Conservation (phyloP, 2,888 invertebrate species). For the Tiphia femorata region DNA sequence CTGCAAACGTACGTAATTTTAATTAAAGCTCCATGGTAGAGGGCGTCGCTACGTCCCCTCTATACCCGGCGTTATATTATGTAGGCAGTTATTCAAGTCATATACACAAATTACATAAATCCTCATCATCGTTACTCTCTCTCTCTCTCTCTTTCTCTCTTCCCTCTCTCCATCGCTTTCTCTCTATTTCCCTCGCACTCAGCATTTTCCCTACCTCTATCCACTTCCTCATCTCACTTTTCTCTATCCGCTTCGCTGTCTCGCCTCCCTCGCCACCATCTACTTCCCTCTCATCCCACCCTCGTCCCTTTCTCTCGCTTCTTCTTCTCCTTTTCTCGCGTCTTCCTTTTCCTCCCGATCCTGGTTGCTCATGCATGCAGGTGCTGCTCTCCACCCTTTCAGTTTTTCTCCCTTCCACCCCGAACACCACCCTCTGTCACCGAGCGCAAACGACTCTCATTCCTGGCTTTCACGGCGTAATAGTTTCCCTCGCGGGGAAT, state of each 20-base stretch:
- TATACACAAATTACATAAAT: constrained; percentile 64
- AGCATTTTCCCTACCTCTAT: neutral
- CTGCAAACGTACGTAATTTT: constrained; percentile 66
- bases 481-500: constrained; percentile 38
- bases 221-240: neutral
- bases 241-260: neutral
- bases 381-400: no score
- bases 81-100: constrained; percentile 63
- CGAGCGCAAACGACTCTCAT: constrained; percentile 25
- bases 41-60: constrained; percentile 48
- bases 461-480: constrained; percentile 42
- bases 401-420: neutral
- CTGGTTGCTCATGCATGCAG: no score
- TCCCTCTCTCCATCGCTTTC: constrained; percentile 28
- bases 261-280: constrained; percentile 15
- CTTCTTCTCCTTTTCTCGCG: constrained; percentile 1
- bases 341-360: no score
- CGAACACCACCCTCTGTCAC: constrained; percentile 4
- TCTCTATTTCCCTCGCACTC: constrained; percentile 12
- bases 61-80: constrained; percentile 54
- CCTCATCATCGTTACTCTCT: constrained; percentile 41
- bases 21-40: constrained; percentile 64
- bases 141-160: constrained; percentile 17
- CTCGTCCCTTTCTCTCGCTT: neutral
- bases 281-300: neutral